Evolutionary conservation across 2,797 vertebrate genomes (phyloP), one percentile per base, ranked within the genome.

Genomic region (Chaetodon trifasciatus): DNA sequence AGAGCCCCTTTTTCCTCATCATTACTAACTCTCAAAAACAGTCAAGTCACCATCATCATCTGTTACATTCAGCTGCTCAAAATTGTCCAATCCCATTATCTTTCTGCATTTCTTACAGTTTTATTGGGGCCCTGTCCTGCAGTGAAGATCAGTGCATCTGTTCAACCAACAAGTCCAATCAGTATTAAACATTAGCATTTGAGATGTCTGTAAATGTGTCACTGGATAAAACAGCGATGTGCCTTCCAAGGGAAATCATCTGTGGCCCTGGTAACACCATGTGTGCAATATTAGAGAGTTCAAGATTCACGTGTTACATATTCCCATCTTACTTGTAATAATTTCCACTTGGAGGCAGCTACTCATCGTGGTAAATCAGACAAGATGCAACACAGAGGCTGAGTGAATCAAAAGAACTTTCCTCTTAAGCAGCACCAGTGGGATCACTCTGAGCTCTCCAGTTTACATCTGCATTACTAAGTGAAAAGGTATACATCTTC

Each of bases 341-440:
- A 74, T 79, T 67, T 71, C 23, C 23, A 56, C 64, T 52, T 39
- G 24, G 53, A 77, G 37, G 55, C 3, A 37, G 60, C 56, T 46
- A 58, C 74, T 87, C 81, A 62, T 81, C 32, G 60, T 28, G 50
- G 61, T 40, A 72, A 76, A 85, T 76, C 42, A 50, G 61, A 62
- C 44, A 46, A 47, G 67, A 80, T 1, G 37, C 52, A 47, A 75
- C 68, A 74, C 65, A 76, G 52, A 78, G 39, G 53, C 32, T 78
- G 50, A 12, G 55, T 55, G 44, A 77, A 73, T 70, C 40, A 81
- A 74, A 78, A 86, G 40, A 50, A 12, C 5, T 53, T 80, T 86
- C 55, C 64, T 80, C 62, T 76, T 62, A 37, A 78, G 73, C 28
- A 44, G 24, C 67, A 74, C 58, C 50, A 60, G 1, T 42, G 61